Evolutionary conservation across 1,140 invertebrate species (phyloP), one percentile per base, ranked within the genome.

Genomic region (Metaphire vulgaris): DNA sequence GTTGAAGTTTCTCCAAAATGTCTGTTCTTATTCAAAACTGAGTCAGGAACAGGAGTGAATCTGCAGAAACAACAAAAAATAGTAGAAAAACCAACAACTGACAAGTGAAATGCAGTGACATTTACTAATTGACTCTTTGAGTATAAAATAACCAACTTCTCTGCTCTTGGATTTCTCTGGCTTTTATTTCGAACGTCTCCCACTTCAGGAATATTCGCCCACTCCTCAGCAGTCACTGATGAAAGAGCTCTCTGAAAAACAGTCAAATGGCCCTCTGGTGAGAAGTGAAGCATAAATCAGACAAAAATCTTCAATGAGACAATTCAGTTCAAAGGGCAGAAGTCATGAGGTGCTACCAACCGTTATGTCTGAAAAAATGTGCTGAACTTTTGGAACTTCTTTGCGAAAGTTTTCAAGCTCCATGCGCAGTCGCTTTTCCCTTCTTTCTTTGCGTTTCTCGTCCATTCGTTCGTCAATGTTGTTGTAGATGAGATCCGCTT

Each of bases 381-480:
- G 97, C 84, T 99, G 98, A 84, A 99, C 99, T 89, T 99, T 99
- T 31, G 96, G 96, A 77, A 97, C 89, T 87, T 99, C 97, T 87
- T 99, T 96, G 83, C 97, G 93, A 89, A 97, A 99, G 84, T 92
- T 92, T 86, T 99, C 98, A 80, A 99, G 89, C 86, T 98, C 96
- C 79, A 86, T 83, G 77, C 87, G 87, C 28, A 88, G 83, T 76
- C 88, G 87, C 69, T 84, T 82, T 81, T 90, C 89, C 77, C 89
- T 76, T 74, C 86, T 80, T 84, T 99, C 97, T 86, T 97, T 98
- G 12, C 97, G 89, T 84, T 98, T 98, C 85, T 99, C 98, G 88
- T 99, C 98, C 95, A 99, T 98, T 77, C 97, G 88, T 86, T 97
- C 95, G 84, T 99, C 98, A 83, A 99, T 96, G 15, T 93, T 94